Percentiles rank a stretch among this genome's conserved stretches.
Conservation (phyloP, 2,113 vertebrate species). For the Nesogale talazaci region DNA sequence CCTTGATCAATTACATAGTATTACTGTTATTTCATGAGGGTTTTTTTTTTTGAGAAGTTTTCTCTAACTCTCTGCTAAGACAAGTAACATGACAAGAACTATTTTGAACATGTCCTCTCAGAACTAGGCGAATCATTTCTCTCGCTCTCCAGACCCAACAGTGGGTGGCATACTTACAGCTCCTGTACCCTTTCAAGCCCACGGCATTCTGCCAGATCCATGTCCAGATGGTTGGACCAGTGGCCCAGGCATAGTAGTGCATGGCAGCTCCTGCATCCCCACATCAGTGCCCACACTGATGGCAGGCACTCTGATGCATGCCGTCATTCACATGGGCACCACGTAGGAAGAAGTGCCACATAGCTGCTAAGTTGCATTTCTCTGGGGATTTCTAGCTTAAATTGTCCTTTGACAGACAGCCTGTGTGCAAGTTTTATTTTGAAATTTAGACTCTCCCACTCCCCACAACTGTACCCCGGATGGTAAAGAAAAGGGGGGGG, state of each 20-base stretch:
- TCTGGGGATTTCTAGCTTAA: slow-evolving; percentile 46
- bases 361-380: slow-evolving; percentile 9
- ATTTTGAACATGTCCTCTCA: neutral
- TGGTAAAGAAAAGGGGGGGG: neutral
- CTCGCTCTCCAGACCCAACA: neutral
- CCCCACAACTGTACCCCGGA: slow-evolving; percentile 41
- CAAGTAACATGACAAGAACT: neutral
- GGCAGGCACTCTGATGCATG: neutral
- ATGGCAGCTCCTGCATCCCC: neutral
- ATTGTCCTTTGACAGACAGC: slow-evolving; percentile 21
- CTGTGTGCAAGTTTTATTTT: neutral
- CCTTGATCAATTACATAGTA: no score
- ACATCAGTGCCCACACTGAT: neutral
- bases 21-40: neutral
- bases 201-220: neutral
- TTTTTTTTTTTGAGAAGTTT: no score
- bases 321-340: neutral
- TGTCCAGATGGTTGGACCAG: neutral
- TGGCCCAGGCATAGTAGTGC: neutral
- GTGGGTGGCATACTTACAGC: neutral
- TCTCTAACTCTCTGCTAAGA: neutral
- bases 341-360: neutral
- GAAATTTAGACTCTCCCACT: slow-evolving; percentile 36
- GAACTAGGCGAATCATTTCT: neutral
- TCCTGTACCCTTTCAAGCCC: neutral